A percentile compares a stretch with the other conserved stretches of the same genome.
These are phyloP conservation scores for Conus ventricosus DNA, from an alignment of 1,140 invertebrate species.

Conservation along the genomic window DNA sequence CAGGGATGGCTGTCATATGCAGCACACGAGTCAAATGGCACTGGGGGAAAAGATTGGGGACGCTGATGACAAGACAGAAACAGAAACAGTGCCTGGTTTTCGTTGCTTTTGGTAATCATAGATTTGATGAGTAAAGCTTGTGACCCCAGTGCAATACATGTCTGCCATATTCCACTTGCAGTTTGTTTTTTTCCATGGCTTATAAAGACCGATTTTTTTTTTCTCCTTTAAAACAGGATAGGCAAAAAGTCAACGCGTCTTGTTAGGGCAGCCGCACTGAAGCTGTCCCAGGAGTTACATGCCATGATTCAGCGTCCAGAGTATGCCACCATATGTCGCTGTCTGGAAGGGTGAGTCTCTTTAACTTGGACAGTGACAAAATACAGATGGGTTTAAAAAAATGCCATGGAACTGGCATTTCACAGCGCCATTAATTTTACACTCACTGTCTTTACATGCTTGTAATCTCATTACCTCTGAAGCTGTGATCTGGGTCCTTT, in stretches of 20 bases:
- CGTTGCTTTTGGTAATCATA: no score
- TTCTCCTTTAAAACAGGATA: constrained; percentile 82
- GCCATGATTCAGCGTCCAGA: constrained; percentile 91
- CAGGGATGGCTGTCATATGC: no score
- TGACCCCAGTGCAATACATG: not conserved
- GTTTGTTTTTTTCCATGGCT: not conserved
- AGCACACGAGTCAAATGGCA: no score
- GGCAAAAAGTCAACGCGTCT: constrained; percentile 98
- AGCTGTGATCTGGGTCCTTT: no score
- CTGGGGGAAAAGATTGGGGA: no score
- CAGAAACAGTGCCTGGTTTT: no score
- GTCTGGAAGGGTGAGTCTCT: constrained; percentile 78
- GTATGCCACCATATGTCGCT: constrained; percentile 91
- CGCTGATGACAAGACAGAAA: no score
- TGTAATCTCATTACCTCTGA: no score
- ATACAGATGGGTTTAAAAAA: not conserved
- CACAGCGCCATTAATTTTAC: no score
- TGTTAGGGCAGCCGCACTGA: constrained; percentile 96
- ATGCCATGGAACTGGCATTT: not conserved
- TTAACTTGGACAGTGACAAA: not conserved
- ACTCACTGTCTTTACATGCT: no score
- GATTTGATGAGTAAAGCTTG: not conserved
- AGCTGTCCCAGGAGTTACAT: constrained; percentile 95
- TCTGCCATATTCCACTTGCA: not conserved
- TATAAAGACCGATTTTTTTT: constrained; percentile 5